Evolutionary conservation across 2,113 vertebrate genomes (phyloP), one percentile per base, ranked within the genome.

Genomic region (Plecotus auritus): DNA sequence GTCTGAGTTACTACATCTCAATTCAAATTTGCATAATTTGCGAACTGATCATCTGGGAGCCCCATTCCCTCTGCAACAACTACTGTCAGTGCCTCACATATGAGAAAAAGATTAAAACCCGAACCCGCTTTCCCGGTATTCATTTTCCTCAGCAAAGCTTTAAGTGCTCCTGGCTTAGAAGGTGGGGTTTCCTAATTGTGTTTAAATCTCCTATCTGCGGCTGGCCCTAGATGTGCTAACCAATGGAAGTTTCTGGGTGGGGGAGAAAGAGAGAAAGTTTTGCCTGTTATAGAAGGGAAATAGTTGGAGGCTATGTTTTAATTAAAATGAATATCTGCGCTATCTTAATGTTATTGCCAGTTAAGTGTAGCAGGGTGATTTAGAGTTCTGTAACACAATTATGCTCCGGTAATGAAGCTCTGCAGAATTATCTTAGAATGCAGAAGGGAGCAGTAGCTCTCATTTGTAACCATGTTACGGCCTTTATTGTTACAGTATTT

Each of bases 291-390:
- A 98, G 97, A 97, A 97, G 90, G 96, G 96, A 98, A 98, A 98
- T 98, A 98, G 98, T 98, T 98, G 97, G 98, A 98, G 98, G 98
- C 98, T 98, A 98, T 98, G 98, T 98, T 98, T 98, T 98, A 98
- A 98, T 98, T 98, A 98, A 98, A 98, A 98, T 98, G 98, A 98
- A 98, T 98, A 98, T 98, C 98, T 98, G 97, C 72, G 95, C 98
- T 98, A 98, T 98, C 98, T 98, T 98, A 98, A 98, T 98, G 98
- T 98, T 98, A 98, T 98, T 98, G 98, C 98, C 98, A 98, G 98
- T 98, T 98, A 98, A 98, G 98, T 98, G 98, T 98, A 98, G 98
- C 98, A 85, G 98, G 97, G 98, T 98, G 98, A 98, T 98, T 98
- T 98, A 98, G 98, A 98, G 98, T 98, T 98, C 98, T 98, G 96